Base-by-base conservation (phyloP, 2,888 invertebrate genomes). In the Oscheius sp. region DNA sequence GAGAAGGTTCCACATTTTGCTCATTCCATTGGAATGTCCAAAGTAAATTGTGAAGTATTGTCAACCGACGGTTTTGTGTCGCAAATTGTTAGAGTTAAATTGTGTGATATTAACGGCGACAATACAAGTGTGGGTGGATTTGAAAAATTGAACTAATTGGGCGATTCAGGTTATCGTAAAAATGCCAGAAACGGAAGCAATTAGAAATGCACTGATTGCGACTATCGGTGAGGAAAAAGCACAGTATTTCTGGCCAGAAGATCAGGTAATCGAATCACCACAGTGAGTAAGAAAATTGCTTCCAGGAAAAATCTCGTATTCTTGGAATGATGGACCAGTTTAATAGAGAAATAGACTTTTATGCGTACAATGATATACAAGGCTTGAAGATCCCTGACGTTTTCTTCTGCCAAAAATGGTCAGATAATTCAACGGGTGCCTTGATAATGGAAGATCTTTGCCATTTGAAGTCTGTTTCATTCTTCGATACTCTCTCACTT, bases 41-140 rank as follows among this genome's bases (percentile, higher is more conserved):
- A 45, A 22, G 62, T 47, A 6, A 49, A 67, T 1, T 67, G 65
- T n/a, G 49, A 68, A 24, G 71, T 73, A 26, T 56, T 73, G 2
- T 68, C 71, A 28, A 66, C 68, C 0, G 75, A 75, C 38, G 75
- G 75, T 14, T 75, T 75, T 59, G 75, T 75, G 2, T 75, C 75
- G 0, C 75, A 75, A 67, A 73, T 75, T 28, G 70, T 75, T 32
- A 49, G 75, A 44, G 70, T 75, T 5, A 45, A 54, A 17, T 22
- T 75, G 6, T 51, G 63, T 1, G 56, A 67, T 30, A 57, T 32
- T 6, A 62, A 67, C 17, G 28, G 41, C 5, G 49, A 68, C 22
- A n/a, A 36, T 20, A 28, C 51, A 20, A 57, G 63, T 30, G 62
- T 68, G 57, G 67, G 70, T 47, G 14, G 9, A 14, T 9, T 12